Evolutionary conservation across 2,797 vertebrate species (phyloP).

Genomic region (Tapera naevia): DNA sequence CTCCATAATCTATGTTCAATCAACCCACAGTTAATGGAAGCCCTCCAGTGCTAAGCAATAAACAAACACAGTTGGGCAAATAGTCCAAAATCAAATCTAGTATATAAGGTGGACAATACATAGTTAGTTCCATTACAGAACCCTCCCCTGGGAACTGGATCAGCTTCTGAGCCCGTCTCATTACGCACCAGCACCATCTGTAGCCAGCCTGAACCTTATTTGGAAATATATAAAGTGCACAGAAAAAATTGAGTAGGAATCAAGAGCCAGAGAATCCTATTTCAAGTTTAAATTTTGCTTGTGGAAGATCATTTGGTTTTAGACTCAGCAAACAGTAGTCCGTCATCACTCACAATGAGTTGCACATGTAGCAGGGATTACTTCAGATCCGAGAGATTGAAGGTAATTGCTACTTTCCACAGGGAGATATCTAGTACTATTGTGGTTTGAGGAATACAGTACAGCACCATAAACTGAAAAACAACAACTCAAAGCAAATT

Average conservation of each 20-base stretch:
- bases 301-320: constrained; percentile 98
- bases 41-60: constrained; percentile 83
- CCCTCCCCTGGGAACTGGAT: constrained; percentile 87
- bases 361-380: constrained; percentile 89
- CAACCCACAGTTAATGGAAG: constrained; percentile 81
- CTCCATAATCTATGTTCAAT: constrained; percentile 78
- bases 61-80: constrained; percentile 88
- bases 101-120: constrained; percentile 84
- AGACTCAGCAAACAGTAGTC: constrained; percentile 95
- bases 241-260: constrained; percentile 90
- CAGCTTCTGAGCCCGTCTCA: constrained; percentile 85
- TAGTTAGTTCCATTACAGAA: constrained; percentile 88
- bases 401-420: constrained; percentile 89
- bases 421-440: constrained; percentile 78
- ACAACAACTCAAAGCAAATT: constrained; percentile 26
- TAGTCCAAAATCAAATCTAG: constrained; percentile 92
- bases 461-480: constrained; percentile 60
- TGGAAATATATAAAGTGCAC: constrained; percentile 93
- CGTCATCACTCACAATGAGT: constrained; percentile 96
- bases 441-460: constrained; percentile 59
- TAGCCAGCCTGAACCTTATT: constrained; percentile 92
- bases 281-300: constrained; percentile 98
- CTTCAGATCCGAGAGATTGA: constrained; percentile 90
- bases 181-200: constrained; percentile 94
- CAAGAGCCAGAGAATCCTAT: constrained; percentile 95